Evolutionary conservation across 2,888 invertebrate species (phyloP).

Genomic region (Cheilosia vulpina): DNA sequence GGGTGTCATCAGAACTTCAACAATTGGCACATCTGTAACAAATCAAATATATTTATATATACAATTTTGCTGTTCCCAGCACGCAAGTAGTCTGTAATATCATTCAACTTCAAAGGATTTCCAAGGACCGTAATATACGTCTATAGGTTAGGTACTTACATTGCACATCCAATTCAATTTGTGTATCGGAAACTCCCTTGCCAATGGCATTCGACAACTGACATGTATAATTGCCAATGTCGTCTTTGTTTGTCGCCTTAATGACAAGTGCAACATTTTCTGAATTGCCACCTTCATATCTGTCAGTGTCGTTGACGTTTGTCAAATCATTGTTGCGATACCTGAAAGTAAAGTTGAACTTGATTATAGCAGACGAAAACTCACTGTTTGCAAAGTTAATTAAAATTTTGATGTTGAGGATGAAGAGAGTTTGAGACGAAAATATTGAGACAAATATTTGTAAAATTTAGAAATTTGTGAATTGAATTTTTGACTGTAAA

Average conservation of each 20-base stretch:
- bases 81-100: too few species aligned
- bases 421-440: too few species aligned
- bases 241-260: conserved; percentile 89
- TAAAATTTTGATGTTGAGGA: neutral
- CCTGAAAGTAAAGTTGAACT: conserved; percentile 84
- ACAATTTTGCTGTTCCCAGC: too few species aligned
- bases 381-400: neutral
- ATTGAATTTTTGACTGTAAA: too few species aligned
- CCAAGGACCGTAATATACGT: neutral
- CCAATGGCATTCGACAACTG: conserved; percentile 92
- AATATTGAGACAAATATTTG: too few species aligned
- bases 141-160: conserved; percentile 86
- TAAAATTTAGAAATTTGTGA: too few species aligned
- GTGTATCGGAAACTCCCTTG: conserved; percentile 89
- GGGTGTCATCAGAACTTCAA: conserved; percentile 90
- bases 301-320: conserved; percentile 85
- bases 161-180: conserved; percentile 90
- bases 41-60: neutral
- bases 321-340: conserved; percentile 87
- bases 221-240: conserved; percentile 94
- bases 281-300: conserved; percentile 90
- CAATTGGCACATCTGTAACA: conserved; percentile 90
- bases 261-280: conserved; percentile 91
- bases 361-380: neutral
- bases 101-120: too few species aligned